Evolutionary conservation across 2,797 vertebrate species (phyloP).

Genomic region (Anas bernieri): DNA sequence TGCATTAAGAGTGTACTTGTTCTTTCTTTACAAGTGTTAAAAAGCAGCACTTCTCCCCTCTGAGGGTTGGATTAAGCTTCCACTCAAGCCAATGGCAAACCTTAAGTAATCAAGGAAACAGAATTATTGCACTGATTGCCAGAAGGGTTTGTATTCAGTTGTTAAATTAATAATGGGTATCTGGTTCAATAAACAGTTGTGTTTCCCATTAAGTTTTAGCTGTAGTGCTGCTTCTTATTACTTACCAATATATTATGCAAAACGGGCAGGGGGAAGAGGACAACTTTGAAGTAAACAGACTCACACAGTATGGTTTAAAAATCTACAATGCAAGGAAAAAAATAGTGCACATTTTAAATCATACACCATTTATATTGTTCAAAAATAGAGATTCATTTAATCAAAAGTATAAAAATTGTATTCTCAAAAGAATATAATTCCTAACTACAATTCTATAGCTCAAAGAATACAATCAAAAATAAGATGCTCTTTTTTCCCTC

Average conservation of each 20-base stretch:
- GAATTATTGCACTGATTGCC: constrained; percentile 61
- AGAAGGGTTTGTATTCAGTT: constrained; percentile 61
- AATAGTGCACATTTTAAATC: background rate
- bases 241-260: constrained; percentile 62
- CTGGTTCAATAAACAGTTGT: constrained; percentile 71
- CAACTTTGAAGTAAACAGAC: background rate
- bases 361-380: background rate
- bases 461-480: background rate
- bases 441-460: background rate
- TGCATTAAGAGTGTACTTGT: background rate
- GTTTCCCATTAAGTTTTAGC: constrained; percentile 55
- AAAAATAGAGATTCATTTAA: background rate
- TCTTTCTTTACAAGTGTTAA: constrained; percentile 42
- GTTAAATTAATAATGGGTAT: constrained; percentile 73
- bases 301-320: background rate
- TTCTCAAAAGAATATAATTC: background rate
- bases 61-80: constrained; percentile 39
- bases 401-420: background rate
- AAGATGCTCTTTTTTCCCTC: background rate
- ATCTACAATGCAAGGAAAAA: background rate
- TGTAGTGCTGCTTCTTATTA: constrained; percentile 39
- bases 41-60: constrained; percentile 37
- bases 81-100: constrained; percentile 33
- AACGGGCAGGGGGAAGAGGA: constrained; percentile 17
- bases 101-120: constrained; percentile 63